These are phyloP conservation scores for Centropyge bicolor DNA, from an alignment of 2,797 vertebrate genomes.

Conservation along the genomic window DNA sequence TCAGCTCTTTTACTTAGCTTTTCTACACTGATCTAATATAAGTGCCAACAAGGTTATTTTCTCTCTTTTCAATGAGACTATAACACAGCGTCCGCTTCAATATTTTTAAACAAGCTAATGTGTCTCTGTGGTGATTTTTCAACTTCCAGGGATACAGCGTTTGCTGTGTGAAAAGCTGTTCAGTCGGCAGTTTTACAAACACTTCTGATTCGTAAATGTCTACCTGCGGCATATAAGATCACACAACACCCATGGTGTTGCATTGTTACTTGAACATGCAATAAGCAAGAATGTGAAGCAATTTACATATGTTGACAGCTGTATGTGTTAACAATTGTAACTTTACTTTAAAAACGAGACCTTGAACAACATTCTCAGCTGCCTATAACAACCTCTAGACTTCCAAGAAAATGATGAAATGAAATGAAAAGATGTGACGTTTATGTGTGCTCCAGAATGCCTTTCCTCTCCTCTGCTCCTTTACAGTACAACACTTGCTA, in stretches of 20 bases:
- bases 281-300: too few species aligned
- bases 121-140: not conserved
- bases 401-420: too few species aligned
- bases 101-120: slow-evolving; percentile 1
- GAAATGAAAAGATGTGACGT: too few species aligned
- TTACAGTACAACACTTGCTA: too few species aligned
- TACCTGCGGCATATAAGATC: not conserved
- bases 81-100: not conserved
- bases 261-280: not conserved
- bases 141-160: not conserved
- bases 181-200: not conserved
- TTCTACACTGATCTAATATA: slow-evolving; percentile 10
- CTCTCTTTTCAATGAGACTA: slow-evolving; percentile 2
- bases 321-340: too few species aligned
- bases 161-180: not conserved
- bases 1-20: not conserved
- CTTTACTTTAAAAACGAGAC: too few species aligned
- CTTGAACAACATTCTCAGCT: too few species aligned
- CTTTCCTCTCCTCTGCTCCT: too few species aligned
- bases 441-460: too few species aligned
- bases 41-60: slow-evolving; percentile 6
- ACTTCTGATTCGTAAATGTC: not conserved
- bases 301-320: too few species aligned
- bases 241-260: not conserved
- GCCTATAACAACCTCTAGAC: too few species aligned